Evolutionary conservation across 2,113 vertebrate genomes (phyloP).

Genomic region (Ploceus nigricollis): DNA sequence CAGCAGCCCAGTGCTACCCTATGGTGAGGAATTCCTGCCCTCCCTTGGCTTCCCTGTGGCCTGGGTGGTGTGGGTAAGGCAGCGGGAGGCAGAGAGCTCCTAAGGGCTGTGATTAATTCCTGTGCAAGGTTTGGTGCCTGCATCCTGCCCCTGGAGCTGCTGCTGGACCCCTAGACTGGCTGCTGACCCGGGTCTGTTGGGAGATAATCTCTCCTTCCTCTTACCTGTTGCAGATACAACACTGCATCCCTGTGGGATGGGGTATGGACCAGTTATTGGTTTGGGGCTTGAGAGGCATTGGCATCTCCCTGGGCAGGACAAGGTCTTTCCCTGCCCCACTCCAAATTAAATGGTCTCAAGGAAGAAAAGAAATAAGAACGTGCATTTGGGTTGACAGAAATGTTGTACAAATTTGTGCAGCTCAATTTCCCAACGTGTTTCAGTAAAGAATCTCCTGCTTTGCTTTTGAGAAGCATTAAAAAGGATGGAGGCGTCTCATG

Average conservation of each 20-base stretch:
- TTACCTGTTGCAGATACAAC: accelerated
- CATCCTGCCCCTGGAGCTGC: accelerated
- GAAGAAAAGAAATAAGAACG: not conserved
- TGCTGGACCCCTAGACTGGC: not conserved
- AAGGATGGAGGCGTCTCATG: not conserved
- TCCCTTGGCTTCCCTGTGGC: not conserved
- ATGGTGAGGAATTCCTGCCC: not conserved
- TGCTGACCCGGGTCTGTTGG: not conserved
- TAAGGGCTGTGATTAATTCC: not conserved
- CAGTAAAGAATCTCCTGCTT: not conserved
- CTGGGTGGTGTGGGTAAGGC: not conserved
- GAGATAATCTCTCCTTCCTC: not conserved
- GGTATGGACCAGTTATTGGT: accelerated
- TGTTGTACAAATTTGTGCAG: not conserved
- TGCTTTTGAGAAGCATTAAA: constrained; percentile 6
- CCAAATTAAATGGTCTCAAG: not conserved
- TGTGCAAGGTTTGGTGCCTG: not conserved
- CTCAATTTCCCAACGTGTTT: not conserved
- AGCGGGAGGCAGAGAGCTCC: accelerated
- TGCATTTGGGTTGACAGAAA: not conserved
- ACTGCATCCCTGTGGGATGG: not conserved
- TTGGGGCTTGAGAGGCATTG: not conserved
- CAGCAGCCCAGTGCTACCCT: not conserved
- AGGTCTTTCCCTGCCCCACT: not conserved
- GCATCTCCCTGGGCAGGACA: not conserved